Base-by-base conservation (phyloP, 2,113 vertebrate species). In the Cyanoramphus novaezelandiae region DNA sequence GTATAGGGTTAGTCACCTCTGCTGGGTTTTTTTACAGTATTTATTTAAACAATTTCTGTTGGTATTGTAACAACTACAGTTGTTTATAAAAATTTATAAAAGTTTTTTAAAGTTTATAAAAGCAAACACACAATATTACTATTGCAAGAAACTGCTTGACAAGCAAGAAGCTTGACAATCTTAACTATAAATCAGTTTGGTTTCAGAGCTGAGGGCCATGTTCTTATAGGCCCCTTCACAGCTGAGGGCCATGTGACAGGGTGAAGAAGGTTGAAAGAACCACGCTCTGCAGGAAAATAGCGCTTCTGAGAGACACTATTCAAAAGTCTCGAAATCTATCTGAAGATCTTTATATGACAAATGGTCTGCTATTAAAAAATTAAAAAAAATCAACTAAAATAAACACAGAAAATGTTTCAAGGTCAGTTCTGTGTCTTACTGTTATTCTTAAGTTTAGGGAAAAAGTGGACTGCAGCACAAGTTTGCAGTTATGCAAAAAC, bases 1-100 rank as follows among this genome's bases (percentile, higher is more conserved):
- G 4, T 7, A 20, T 4, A 31, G 7, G 0, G 0, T 69, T 83
- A 69, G 18, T 57, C 27, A 82, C 4, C 5, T 44, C 6, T 63
- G 67, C n/a, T 78, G 9, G 0, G 9, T 14, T 68, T 90, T 90
- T 41, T 43, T 2, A 15, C 53, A 64, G 18, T 46, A 47, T 25
- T 80, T 76, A 49, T 64, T 90, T 72, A 80, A 86, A 71, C 29
- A 29, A 33, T 46, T 80, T 91, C 25, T 69, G 4, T 55, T 80
- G 33, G 5, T 31, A 41, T 18, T 65, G 13, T 44, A 88, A 44
- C 19, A 20, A 46, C 46, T 46, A 46, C 46, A 21, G 46, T 46
- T 46, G 46, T 46, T 46, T 46, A 46, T 46, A 19, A 46, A 19
- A 46, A 18, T 46, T 46, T 46, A 46, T 46, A 46, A 19, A 46